A percentile compares a stretch with the other conserved stretches of the same genome.
phyloP scores from a whole-genome alignment of 1,140 invertebrate species.

The Drosophila erecta region DNA sequence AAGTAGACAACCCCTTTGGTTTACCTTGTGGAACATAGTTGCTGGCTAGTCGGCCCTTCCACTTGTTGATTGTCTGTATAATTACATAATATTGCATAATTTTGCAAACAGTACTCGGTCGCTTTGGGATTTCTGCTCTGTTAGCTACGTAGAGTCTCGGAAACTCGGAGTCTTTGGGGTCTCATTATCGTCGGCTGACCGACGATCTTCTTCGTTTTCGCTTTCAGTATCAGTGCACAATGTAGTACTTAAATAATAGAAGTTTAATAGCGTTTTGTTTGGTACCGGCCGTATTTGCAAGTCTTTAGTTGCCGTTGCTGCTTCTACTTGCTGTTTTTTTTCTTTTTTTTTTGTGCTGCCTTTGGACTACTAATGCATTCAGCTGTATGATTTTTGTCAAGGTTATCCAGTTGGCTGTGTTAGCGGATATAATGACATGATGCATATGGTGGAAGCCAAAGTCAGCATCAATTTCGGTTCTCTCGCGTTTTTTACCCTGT shows the following conservation, averaged over 20 bases:
- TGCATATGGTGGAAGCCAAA: conserved; percentile 53
- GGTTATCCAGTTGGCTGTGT: conserved; percentile 74
- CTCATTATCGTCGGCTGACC: conserved; percentile 60
- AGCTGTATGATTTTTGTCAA: conserved; percentile 84
- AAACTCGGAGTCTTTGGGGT: conserved; percentile 26
- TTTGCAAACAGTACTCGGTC: conserved; percentile 72
- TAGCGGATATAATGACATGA: conserved; percentile 82
- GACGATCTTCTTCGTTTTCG: conserved; percentile 57
- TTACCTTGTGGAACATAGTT: conserved; percentile 13
- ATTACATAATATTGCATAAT: conserved; percentile 83
- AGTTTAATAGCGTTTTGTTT: conserved; percentile 83
- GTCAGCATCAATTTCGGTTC: conserved; percentile 47
- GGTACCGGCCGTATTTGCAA: conserved; percentile 61
- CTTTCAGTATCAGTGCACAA: conserved; percentile 79
- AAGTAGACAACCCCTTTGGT: conserved; percentile 2
- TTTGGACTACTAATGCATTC: conserved; percentile 84
- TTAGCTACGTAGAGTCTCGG: conserved; percentile 59
- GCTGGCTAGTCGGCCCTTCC: conserved; percentile 29
- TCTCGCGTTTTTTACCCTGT: conserved; percentile 7
- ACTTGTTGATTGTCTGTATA: conserved; percentile 76
- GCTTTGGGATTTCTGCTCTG: conserved; percentile 82
- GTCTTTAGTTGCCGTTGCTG: conserved; percentile 54
- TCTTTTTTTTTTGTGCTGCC: conserved; percentile 5
- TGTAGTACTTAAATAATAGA: conserved; percentile 83
- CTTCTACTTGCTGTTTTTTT: conserved; percentile 13